Evolutionary conservation across 2,888 invertebrate species (phyloP).

Genomic region (Himalopsyche japonica): DNA sequence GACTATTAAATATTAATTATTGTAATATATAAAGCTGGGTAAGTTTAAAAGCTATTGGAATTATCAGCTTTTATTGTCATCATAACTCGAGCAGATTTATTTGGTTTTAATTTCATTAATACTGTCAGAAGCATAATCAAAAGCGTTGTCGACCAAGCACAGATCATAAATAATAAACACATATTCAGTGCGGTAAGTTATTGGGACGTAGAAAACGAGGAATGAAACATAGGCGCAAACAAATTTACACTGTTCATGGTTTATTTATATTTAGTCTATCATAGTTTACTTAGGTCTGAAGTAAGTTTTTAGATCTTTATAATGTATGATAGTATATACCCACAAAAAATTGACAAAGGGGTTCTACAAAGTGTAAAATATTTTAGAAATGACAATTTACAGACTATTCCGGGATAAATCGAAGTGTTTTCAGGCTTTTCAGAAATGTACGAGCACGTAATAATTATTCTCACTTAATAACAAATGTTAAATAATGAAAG

Average conservation of each 20-base stretch:
- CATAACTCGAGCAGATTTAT: neutral
- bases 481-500: too few relatives aligned
- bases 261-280: neutral
- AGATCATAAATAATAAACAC: neutral
- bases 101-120: neutral
- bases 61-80: neutral
- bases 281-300: too few relatives aligned
- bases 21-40: too few relatives aligned
- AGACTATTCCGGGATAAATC: neutral
- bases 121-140: neutral
- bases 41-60: too few relatives aligned
- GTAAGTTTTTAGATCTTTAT: too few relatives aligned
- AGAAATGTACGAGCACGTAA: neutral
- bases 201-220: neutral
- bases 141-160: neutral
- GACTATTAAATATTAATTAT: too few relatives aligned
- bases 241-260: neutral
- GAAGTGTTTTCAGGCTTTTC: neutral
- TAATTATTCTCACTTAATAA: too few relatives aligned
- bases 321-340: too few relatives aligned
- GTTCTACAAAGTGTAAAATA: too few relatives aligned
- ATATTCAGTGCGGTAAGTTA: neutral
- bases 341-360: too few relatives aligned
- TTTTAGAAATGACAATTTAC: too few relatives aligned
- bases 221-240: neutral